A percentile compares a stretch with the other conserved stretches of the same genome.
Evolutionary conservation across 1,140 invertebrate genomes (phyloP).

Genomic region (Ceratina australensis): DNA sequence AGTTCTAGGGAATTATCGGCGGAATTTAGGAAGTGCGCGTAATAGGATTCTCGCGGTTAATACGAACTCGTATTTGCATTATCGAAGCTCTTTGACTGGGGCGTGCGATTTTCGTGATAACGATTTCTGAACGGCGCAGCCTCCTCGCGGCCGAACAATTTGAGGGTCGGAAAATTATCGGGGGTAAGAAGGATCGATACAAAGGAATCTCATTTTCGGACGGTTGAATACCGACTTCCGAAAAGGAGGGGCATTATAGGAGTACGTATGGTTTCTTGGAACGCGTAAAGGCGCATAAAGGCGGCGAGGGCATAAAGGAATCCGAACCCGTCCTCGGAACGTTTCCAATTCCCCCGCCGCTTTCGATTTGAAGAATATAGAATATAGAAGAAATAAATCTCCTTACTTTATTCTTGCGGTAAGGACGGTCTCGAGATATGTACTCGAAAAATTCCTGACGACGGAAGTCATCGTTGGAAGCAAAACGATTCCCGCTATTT

Average conservation of each 20-base stretch:
- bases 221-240: background rate
- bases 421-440: slow-evolving; percentile 27
- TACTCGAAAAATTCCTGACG: slow-evolving; percentile 36
- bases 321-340: slow-evolving; percentile 33
- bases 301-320: slow-evolving; percentile 18
- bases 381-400: slow-evolving; percentile 37
- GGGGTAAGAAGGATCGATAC: slow-evolving; percentile 11
- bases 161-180: slow-evolving; percentile 38
- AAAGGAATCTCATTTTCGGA: slow-evolving; percentile 42
- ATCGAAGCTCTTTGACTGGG: background rate
- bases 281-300: slow-evolving; percentile 23
- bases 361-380: slow-evolving; percentile 16
- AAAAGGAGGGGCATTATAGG: slow-evolving; percentile 10
- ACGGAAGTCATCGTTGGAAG: slow-evolving; percentile 20
- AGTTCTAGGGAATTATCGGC: background rate
- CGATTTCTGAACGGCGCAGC: slow-evolving; percentile 5
- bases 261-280: slow-evolving; percentile 20
- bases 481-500: slow-evolving; percentile 3
- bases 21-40: background rate
- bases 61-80: background rate
- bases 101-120: background rate
- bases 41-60: background rate
- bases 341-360: slow-evolving; percentile 54
- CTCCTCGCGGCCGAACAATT: slow-evolving; percentile 2
- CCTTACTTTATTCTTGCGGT: slow-evolving; percentile 28